Base-by-base conservation (phyloP, 64 coral and sea anemone species). In the Actinia tenebrosa region DNA sequence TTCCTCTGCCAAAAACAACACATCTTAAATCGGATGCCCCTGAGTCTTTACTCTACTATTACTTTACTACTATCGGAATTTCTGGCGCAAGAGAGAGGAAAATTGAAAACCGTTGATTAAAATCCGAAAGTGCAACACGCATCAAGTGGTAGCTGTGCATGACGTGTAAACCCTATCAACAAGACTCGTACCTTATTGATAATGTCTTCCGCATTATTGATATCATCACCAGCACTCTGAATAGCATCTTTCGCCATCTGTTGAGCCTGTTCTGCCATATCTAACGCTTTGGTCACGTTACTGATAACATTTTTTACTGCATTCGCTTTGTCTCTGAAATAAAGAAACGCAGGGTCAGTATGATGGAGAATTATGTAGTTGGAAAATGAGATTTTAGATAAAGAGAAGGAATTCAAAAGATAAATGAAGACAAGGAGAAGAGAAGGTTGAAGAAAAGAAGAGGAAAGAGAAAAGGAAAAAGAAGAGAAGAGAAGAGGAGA, bases 261-360 rank as follows among this genome's bases (percentile, higher is more conserved):
- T 37, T 96, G 94, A 4, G 64, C 91, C 55, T 86, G 22, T 22
- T 77, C 64, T 20, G 94, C 87, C 69, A 89, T 85, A 5, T 84
- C 55, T 27, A 96, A 87, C 16, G 88, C 88, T n/a, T 93, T 84
- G 10, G 94, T 96, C 14, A 96, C 89, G 5, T 92, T 90, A 13
- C n/a, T 78, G 23, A 96, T 92, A 27, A 96, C 77, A 45, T 90
- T 90, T 78, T 75, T 50, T 1, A 96, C 79, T 11, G 80, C 88
- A 18, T 53, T 68, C 1, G 94, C 94, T 61, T 96, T 89, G 23
- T 86, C 68, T 86, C 94, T 96, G 66, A 85, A 92, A 87, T 86
- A 23, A 19, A 75, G 1, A 75, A 37, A 27, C 2, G 42, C 13
- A 61, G 30, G 30, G 30, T 37, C 30, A 37, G 30, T 37, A 1